Evolutionary conservation across 2,888 invertebrate genomes (phyloP).

Genomic region (Venusia cambrica): DNA sequence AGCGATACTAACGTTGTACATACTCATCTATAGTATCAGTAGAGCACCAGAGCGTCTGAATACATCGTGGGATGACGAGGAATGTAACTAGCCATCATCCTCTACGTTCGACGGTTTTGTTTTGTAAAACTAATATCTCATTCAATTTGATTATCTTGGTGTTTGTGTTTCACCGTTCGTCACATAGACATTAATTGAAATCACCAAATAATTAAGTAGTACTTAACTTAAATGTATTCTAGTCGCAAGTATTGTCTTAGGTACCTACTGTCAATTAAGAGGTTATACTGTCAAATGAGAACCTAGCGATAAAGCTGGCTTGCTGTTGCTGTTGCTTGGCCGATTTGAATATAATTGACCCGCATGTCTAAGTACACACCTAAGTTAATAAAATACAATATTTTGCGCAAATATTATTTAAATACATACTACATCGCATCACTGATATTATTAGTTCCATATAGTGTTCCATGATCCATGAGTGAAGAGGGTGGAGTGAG

Average conservation of each 20-base stretch:
- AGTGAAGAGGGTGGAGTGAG: too few relatives aligned
- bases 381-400: too few relatives aligned
- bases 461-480: too few relatives aligned
- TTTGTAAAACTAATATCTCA: background rate
- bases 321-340: conserved; percentile 9
- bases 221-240: conserved; percentile 3
- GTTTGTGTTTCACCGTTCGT: conserved; percentile 1
- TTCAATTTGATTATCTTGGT: conserved; percentile 1
- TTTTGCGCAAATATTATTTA: too few relatives aligned
- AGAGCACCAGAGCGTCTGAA: too few relatives aligned
- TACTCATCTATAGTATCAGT: conserved; percentile 18
- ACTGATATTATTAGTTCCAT: too few relatives aligned
- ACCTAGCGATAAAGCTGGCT: conserved; percentile 7
- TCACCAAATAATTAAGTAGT: conserved; percentile 8
- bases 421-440: too few relatives aligned
- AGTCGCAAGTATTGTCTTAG: conserved; percentile 19
- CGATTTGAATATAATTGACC: too few relatives aligned
- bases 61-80: conserved; percentile 7
- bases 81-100: conserved; percentile 5
- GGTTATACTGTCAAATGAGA: conserved; percentile 20
- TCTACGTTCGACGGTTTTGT: conserved; percentile 2
- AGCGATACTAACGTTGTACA: conserved; percentile 14
- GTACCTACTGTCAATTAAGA: conserved; percentile 33
- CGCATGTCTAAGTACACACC: too few relatives aligned
- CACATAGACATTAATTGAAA: conserved; percentile 6